Percentiles rank a stretch among this genome's conserved stretches.
Conservation (phyloP, 2,888 invertebrate genomes). For the Dryobota labecula region DNA sequence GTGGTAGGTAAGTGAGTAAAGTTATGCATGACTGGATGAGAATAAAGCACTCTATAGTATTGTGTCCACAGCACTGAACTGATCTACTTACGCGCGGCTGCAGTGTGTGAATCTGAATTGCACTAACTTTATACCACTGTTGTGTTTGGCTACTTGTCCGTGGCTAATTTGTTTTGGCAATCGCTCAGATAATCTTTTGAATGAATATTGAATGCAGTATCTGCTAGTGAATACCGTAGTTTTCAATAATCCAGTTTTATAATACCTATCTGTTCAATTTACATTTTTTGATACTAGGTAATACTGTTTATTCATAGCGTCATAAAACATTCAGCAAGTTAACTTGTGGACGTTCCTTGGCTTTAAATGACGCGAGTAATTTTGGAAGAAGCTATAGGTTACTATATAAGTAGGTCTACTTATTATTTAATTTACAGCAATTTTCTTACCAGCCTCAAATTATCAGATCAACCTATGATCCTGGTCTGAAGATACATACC, state of each 20-base stretch:
- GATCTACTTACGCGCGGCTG: slow-evolving; percentile 43
- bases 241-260: not conserved
- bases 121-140: slow-evolving; percentile 25
- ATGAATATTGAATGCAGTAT: slow-evolving; percentile 27
- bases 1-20: slow-evolving; percentile 11
- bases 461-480: too few species aligned
- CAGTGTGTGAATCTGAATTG: slow-evolving; percentile 39
- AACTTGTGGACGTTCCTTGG: not conserved
- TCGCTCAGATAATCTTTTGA: slow-evolving; percentile 36
- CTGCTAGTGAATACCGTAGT: not conserved
- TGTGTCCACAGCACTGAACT: slow-evolving; percentile 8
- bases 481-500: slow-evolving; percentile 19
- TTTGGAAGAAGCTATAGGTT: not conserved
- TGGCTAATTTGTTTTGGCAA: slow-evolving; percentile 53
- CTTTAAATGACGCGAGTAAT: not conserved
- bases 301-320: not conserved
- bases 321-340: not conserved
- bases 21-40: slow-evolving; percentile 17
- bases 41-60: slow-evolving; percentile 23
- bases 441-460: not conserved
- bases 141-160: slow-evolving; percentile 40
- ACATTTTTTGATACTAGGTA: not conserved
- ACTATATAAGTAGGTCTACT: not conserved
- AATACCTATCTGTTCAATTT: too few species aligned
- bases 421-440: not conserved